Evolutionary conservation across 2,113 vertebrate species (phyloP), one percentile per base, ranked within the genome.

Genomic region (Rynchops niger): DNA sequence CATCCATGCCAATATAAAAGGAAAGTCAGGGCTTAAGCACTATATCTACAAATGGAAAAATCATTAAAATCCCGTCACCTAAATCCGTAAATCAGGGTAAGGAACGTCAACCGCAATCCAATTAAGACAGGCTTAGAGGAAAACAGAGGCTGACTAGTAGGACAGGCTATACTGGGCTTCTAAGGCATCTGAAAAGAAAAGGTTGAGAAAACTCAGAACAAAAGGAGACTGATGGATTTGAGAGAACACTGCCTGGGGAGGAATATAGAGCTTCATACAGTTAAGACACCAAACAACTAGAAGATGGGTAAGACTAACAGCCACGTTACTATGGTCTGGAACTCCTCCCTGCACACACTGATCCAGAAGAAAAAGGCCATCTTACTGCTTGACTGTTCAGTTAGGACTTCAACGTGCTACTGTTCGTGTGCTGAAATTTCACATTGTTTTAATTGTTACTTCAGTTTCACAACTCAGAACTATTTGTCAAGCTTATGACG

Each of bases 41-140:
- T 43, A 2, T 32, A 90, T 70, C 43, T 77, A 81, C 88, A 95
- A 94, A 94, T 62, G 67, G 71, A 88, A 92, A 95, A 81, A 90
- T 36, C n/a, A 90, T 14, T 45, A 95, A 92, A 92, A 92, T 73
- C 67, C 58, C 3, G 14, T 9, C 88, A 83, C 34, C 19, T 88
- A 85, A 92, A 90, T 86, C 85, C 1, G 0, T 73, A 88, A 82
- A 90, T 79, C 62, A 3, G 63, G 7, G 67, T 86, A 91, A 95
- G 40, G 53, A 92, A 86, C 55, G 86, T 49, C 86, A 87, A 36
- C 38, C 42, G 17, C 80, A 95, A 95, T 86, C 80, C 91, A 88
- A 91, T 95, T 92, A 95, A 70, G 59, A n/a, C 17, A 62, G 27
- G 47, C 77, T 94, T 84, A 94, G 30, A 83, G 45, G 47, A 88